A percentile compares a stretch with the other conserved stretches of the same genome.
Evolutionary conservation across 2,113 vertebrate species (phyloP).

Genomic region (Lanius ludovicianus): DNA sequence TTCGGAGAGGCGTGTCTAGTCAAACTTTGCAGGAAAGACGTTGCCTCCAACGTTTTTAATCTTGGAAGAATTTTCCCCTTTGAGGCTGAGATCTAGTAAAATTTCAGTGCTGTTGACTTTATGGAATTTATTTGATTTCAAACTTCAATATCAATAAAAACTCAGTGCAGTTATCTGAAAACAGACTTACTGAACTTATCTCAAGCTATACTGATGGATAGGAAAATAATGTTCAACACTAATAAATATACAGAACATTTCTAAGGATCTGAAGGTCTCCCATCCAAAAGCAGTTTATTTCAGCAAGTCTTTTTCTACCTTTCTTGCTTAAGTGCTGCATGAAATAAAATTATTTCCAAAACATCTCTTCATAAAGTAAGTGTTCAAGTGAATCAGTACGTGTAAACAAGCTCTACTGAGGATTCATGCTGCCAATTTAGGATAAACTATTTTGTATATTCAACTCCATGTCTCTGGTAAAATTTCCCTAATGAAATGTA

Average conservation of each 20-base stretch:
- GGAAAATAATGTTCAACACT: not conserved
- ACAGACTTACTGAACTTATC: not conserved
- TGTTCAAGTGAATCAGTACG: constrained; percentile 64
- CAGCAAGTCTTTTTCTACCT: constrained; percentile 27
- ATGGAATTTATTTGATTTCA: not conserved
- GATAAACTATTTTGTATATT: constrained; percentile 68
- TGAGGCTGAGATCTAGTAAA: not conserved
- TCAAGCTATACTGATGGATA: not conserved
- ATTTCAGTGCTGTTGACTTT: not conserved
- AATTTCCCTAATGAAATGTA: constrained; percentile 71
- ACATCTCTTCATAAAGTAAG: constrained; percentile 55
- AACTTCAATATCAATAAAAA: not conserved
- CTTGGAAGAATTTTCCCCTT: not conserved
- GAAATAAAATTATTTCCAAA: constrained; percentile 64
- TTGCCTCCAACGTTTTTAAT: not conserved
- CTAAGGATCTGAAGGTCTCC: not conserved
- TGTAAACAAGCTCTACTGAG: constrained; percentile 64
- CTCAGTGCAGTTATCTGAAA: not conserved
- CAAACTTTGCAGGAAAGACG: not conserved
- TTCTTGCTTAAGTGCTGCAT: constrained; percentile 34
- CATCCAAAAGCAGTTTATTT: not conserved
- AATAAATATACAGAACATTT: not conserved
- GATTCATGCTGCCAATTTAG: constrained; percentile 60
- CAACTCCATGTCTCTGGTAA: constrained; percentile 51
- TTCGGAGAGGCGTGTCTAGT: not conserved